Evolutionary conservation across 2,113 vertebrate genomes (phyloP), one percentile per base, ranked within the genome.

Genomic region (Tupaia chinensis): DNA sequence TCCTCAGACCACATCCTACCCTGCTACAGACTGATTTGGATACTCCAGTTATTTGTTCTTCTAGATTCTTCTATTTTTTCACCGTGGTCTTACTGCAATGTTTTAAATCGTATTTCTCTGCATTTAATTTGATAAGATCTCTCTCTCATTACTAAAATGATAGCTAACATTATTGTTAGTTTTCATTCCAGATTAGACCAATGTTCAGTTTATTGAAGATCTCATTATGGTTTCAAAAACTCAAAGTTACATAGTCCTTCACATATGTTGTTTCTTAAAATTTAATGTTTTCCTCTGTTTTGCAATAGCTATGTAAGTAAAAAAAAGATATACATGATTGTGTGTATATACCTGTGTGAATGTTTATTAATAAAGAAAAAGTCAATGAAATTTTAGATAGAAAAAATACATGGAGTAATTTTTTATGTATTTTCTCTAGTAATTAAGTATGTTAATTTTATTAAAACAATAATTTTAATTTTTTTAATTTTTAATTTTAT

Each of bases 1-100:
- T 53, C 68, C 58, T 34, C 12, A 81, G 23, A 88, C 81, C 93
- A 96, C 94, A 88, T 93, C 81, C 72, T 89, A 14, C 13, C 58
- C 20, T 10, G 72, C 56, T 20, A 76, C 87, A 96, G 34, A 85
- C 25, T 78, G 61, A 32, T 44, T 87, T 78, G 90, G 70, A 77
- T 10, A 73, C 8, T 92, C 56, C 29, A 69, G 54, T 27, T n/a
- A 65, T 17, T 29, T 20, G 25, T 68, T 79, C 29, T 53, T 19
- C 66, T 74, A 78, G 56, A 11, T 27, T 54, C n/a, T 20, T 22
- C 29, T 29, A 20, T 7, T 58, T 89, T 96, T 63, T 68, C 20
- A 82, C 5, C 4, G 4, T 7, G 58, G 68, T 78, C 15, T 81
- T 74, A 85, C n/a, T 92, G 27, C 10, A 29, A 44, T 66, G 56